Evolutionary conservation across 2,888 invertebrate genomes (phyloP).

Genomic region (Campoplex nolae): DNA sequence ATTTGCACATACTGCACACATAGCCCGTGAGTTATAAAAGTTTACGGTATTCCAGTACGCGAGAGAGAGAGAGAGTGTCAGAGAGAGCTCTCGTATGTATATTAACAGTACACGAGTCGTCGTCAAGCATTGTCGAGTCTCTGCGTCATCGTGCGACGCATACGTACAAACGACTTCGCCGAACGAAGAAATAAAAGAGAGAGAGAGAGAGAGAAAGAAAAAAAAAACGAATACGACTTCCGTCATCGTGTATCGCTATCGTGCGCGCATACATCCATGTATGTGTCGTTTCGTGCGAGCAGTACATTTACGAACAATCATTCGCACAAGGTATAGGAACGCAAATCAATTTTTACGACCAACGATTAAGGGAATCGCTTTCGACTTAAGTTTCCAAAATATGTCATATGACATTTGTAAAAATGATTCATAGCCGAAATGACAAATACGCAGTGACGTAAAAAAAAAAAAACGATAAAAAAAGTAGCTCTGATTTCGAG

Average conservation of each 20-base stretch:
- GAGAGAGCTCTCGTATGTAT: conserved; percentile 24
- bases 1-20: conserved; percentile 54
- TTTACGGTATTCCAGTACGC: conserved; percentile 40
- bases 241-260: conserved; percentile 49
- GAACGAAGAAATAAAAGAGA: conserved; percentile 60
- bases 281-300: not conserved
- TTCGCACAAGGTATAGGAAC: conserved; percentile 39
- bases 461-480: not conserved
- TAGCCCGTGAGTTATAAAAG: conserved; percentile 45
- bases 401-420: conserved; percentile 4
- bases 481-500: not conserved
- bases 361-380: conserved; percentile 29
- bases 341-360: conserved; percentile 50
- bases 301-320: conserved; percentile 28
- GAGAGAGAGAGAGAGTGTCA: conserved; percentile 37
- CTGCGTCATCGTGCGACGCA: conserved; percentile 66
- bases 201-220: conserved; percentile 8
- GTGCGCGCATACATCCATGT: not conserved
- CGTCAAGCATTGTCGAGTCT: conserved; percentile 66
- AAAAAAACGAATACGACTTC: conserved; percentile 55
- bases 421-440: conserved; percentile 8
- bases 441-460: not conserved
- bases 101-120: conserved; percentile 42
- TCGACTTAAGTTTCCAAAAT: conserved; percentile 10
- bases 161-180: conserved; percentile 58